phyloP scores from a whole-genome alignment of 2,113 vertebrate species.

The Vulpes lagopus region DNA sequence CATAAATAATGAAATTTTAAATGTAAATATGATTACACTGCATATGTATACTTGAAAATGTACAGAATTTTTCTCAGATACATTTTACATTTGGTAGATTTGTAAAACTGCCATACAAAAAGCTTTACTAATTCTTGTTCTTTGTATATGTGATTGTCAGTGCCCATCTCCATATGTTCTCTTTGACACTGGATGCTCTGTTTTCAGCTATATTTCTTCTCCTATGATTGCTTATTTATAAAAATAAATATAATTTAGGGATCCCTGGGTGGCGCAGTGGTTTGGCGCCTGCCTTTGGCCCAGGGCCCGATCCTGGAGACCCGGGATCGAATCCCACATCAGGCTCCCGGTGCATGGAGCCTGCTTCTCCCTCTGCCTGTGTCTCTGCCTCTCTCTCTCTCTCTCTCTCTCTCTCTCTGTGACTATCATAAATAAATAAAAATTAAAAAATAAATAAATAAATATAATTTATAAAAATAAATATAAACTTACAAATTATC shows the following conservation, averaged over 20 bases:
- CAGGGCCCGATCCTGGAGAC: too few species aligned
- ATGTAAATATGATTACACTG: background rate
- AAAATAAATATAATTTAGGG: background rate
- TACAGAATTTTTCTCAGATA: background rate
- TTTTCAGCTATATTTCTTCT: background rate
- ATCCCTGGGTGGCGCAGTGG: too few species aligned
- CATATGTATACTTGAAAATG: constrained; percentile 3
- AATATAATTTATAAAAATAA: constrained; percentile 1
- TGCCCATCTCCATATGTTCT: background rate
- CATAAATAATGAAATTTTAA: background rate
- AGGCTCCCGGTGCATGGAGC: too few species aligned
- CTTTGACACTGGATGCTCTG: background rate
- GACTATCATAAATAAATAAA: too few species aligned
- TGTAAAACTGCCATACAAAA: background rate
- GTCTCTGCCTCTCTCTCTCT: too few species aligned
- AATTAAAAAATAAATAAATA: background rate
- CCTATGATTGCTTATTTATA: background rate
- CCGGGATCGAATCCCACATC: too few species aligned
- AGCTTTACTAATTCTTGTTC: background rate
- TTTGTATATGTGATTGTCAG: background rate
- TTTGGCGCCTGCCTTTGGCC: too few species aligned
- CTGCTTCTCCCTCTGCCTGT: too few species aligned
- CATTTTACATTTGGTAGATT: constrained; percentile 34
- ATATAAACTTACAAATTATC: background rate
- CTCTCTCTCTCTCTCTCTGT: too few species aligned